phyloP scores from a whole-genome alignment of 1,140 invertebrate genomes.

The Pseudomyrmex flavicornis region DNA sequence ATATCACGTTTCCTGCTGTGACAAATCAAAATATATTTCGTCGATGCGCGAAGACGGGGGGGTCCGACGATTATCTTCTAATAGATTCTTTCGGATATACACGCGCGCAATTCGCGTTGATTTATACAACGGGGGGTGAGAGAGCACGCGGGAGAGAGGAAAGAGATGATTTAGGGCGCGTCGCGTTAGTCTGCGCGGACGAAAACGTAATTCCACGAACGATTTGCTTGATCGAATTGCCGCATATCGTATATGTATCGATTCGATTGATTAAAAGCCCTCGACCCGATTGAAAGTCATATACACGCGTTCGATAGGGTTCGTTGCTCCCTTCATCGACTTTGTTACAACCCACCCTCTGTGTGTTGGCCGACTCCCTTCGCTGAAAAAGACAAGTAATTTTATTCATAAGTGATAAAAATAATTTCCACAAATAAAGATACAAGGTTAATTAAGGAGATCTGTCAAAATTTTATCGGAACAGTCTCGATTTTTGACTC shows the following conservation, averaged over 20 bases:
- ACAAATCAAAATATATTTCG: slow-evolving; percentile 79
- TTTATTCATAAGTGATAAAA: slow-evolving; percentile 57
- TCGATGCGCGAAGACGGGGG: slow-evolving; percentile 68
- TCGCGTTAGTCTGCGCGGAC: slow-evolving; percentile 38
- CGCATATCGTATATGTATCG: slow-evolving; percentile 73
- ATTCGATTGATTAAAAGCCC: slow-evolving; percentile 79
- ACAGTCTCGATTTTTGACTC: too few species aligned
- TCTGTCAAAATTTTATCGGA: too few species aligned
- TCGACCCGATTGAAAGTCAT: slow-evolving; percentile 73
- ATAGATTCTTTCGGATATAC: slow-evolving; percentile 72
- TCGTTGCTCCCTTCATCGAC: slow-evolving; percentile 40
- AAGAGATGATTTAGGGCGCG: slow-evolving; percentile 64
- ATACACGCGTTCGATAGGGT: slow-evolving; percentile 64
- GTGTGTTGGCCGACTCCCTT: slow-evolving; percentile 26
- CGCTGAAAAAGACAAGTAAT: slow-evolving; percentile 39
- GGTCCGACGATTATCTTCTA: slow-evolving; percentile 67
- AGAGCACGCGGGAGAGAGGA: not conserved
- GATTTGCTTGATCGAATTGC: slow-evolving; percentile 80
- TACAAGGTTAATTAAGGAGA: not conserved
- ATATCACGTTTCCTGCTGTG: slow-evolving; percentile 62
- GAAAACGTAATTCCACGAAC: slow-evolving; percentile 76
- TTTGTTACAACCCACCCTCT: slow-evolving; percentile 56
- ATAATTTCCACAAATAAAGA: slow-evolving; percentile 17
- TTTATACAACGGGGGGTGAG: slow-evolving; percentile 52
- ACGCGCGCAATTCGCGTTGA: slow-evolving; percentile 53